A percentile compares a stretch with the other conserved stretches of the same genome.
Conservation (phyloP, 2,797 vertebrate genomes). For the Ispidina lecontei region DNA sequence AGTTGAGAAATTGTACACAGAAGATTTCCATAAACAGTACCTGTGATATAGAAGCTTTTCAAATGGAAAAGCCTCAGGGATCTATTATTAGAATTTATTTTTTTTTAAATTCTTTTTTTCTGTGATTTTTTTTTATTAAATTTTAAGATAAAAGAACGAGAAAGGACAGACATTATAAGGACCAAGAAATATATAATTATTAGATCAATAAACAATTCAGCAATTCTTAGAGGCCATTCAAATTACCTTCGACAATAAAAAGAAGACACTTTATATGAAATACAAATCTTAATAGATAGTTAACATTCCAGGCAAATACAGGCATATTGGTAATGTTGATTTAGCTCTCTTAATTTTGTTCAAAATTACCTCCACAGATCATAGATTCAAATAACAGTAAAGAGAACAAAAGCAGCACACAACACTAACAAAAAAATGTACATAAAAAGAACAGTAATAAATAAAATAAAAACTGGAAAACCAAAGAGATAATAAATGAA, state of each 20-base stretch:
- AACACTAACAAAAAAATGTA: not conserved
- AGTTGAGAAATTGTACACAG: not conserved
- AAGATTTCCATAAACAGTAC: slow-evolving; percentile 51
- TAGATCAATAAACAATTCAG: slow-evolving; percentile 55
- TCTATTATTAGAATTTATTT: not conserved
- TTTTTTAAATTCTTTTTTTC: not conserved
- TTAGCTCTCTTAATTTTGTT: slow-evolving; percentile 58
- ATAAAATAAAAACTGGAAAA: slow-evolving; percentile 44
- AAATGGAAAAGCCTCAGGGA: slow-evolving; percentile 11
- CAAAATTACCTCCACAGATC: slow-evolving; percentile 56
- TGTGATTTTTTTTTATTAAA: slow-evolving; percentile 43
- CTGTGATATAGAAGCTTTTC: slow-evolving; percentile 15
- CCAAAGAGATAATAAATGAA: slow-evolving; percentile 31
- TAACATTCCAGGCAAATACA: slow-evolving; percentile 38
- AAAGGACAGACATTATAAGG: not conserved
- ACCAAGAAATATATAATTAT: slow-evolving; percentile 39
- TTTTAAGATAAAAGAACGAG: slow-evolving; percentile 18
- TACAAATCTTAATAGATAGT: slow-evolving; percentile 31
- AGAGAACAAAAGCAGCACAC: slow-evolving; percentile 25
- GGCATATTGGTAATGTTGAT: slow-evolving; percentile 41
- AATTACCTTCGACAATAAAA: slow-evolving; percentile 45
- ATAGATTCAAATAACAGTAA: not conserved
- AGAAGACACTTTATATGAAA: slow-evolving; percentile 2
- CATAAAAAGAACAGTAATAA: slow-evolving; percentile 28
- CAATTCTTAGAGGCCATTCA: slow-evolving; percentile 29